These are phyloP conservation scores for Leucoraja ocellata DNA, from an alignment of 2,797 vertebrate genomes.

Conservation along the genomic window DNA sequence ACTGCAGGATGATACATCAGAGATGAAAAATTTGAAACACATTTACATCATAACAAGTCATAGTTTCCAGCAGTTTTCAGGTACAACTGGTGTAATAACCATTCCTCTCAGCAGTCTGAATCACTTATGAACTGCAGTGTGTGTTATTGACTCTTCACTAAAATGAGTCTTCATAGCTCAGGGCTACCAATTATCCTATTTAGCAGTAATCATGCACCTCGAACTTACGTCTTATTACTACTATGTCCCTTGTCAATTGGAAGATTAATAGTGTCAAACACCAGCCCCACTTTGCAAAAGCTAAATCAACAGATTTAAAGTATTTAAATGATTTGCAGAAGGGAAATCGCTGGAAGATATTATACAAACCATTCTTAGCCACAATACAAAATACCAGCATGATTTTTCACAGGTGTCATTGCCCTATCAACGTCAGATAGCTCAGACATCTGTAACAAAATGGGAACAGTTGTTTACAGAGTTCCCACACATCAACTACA, in stretches of 20 bases:
- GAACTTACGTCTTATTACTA: neutral
- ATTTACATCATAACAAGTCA: neutral
- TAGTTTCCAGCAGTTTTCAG: neutral
- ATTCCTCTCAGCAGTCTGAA: neutral
- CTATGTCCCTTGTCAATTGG: neutral
- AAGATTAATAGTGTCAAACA: neutral
- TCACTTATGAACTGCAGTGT: neutral
- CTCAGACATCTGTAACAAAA: neutral
- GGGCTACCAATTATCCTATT: neutral
- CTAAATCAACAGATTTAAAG: neutral
- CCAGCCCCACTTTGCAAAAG: neutral
- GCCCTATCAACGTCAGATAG: neutral
- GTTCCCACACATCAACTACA: neutral
- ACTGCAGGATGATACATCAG: neutral
- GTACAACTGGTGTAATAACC: neutral
- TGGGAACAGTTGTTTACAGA: neutral
- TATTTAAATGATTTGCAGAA: neutral
- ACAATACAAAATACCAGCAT: neutral
- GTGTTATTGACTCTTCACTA: neutral
- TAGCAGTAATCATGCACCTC: neutral
- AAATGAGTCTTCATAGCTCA: neutral
- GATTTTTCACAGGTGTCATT: neutral
- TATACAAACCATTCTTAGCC: neutral
- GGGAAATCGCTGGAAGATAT: neutral
- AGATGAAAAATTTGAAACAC: neutral